Evolutionary conservation across 2,113 vertebrate species (phyloP).

Genomic region (Melanotaenia duboulayi): DNA sequence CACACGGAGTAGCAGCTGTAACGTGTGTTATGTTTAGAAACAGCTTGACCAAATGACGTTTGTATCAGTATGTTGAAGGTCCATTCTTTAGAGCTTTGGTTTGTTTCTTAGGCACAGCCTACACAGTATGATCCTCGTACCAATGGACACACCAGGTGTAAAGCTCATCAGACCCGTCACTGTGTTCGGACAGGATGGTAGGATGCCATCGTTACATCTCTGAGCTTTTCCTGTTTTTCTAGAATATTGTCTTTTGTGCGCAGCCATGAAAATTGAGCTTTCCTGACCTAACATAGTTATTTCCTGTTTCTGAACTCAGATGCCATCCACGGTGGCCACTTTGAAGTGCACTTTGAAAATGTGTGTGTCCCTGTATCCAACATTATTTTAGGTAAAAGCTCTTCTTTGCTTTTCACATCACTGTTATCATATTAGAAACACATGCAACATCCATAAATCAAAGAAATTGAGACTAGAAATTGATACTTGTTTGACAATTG

Average conservation of each 20-base stretch:
- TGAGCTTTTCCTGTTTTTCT: background rate
- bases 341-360: slow-evolving; percentile 91
- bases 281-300: background rate
- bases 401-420: background rate
- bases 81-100: background rate
- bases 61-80: background rate
- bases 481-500: background rate
- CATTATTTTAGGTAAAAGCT: slow-evolving; percentile 89
- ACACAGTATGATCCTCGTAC: slow-evolving; percentile 93
- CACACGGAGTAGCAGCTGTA: background rate
- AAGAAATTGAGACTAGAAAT: slow-evolving; percentile 11
- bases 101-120: slow-evolving; percentile 82
- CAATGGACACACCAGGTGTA: slow-evolving; percentile 87
- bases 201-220: slow-evolving; percentile 11
- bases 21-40: background rate
- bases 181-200: slow-evolving; percentile 92
- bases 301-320: slow-evolving; percentile 76
- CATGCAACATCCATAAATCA: no score
- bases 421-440: background rate
- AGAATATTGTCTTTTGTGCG: background rate
- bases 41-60: background rate
- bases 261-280: background rate
- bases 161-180: slow-evolving; percentile 87
- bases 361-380: slow-evolving; percentile 88
- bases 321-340: slow-evolving; percentile 91